Evolutionary conservation across 2,797 vertebrate genomes (phyloP).

Genomic region (Sciaenops ocellatus): DNA sequence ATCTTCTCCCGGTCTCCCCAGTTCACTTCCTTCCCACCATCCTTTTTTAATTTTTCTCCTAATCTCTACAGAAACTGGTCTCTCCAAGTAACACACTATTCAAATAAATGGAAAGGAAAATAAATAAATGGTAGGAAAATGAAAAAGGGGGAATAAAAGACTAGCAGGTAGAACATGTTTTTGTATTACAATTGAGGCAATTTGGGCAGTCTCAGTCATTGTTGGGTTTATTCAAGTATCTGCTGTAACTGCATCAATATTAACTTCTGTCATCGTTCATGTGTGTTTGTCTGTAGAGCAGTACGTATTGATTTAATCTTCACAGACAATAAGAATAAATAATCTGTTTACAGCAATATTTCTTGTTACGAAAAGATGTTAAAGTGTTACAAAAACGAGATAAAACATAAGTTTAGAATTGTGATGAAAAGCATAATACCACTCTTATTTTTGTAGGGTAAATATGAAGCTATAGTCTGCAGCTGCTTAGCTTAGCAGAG

Average conservation of each 20-base stretch:
- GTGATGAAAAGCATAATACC: not conserved
- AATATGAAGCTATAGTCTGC: not conserved
- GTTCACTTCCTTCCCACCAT: conserved; percentile 10
- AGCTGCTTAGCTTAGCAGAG: not conserved
- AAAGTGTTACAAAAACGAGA: not conserved
- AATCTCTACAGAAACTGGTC: conserved; percentile 32
- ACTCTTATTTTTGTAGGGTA: not conserved
- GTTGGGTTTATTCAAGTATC: conserved; percentile 7
- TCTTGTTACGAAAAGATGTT: not conserved
- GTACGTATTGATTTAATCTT: conserved; percentile 13
- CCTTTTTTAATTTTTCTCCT: conserved; percentile 2
- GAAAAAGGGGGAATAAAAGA: not conserved
- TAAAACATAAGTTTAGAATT: not conserved
- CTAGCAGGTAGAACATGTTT: not conserved
- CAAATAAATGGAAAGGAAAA: conserved; percentile 44
- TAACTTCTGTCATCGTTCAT: not conserved
- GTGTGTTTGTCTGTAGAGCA: not conserved
- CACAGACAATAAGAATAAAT: not conserved
- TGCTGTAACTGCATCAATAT: conserved; percentile 11
- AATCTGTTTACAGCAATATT: not conserved
- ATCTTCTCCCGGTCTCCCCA: conserved; percentile 9
- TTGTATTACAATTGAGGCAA: conserved; percentile 8
- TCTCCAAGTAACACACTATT: conserved; percentile 25
- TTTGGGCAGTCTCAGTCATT: conserved; percentile 5
- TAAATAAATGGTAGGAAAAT: conserved; percentile 24